Percentiles rank a stretch among this genome's conserved stretches.
Evolutionary conservation across 64 coral and sea anemone species (phyloP).

Genomic region (Cladopsammia gracilis): DNA sequence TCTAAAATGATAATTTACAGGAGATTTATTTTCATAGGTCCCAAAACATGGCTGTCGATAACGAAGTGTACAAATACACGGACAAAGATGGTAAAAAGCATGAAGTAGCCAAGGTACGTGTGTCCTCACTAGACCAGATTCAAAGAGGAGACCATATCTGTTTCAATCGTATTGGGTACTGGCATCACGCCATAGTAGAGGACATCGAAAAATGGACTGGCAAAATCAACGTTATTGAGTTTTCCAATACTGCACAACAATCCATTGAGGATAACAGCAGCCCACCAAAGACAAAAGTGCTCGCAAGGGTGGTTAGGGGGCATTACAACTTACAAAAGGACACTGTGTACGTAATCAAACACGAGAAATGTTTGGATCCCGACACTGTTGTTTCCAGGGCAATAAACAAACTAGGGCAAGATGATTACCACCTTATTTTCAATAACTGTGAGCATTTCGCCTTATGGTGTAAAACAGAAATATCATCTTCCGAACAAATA

Average conservation of each 20-base stretch:
- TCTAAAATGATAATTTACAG: too few relatives aligned
- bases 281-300: too few relatives aligned
- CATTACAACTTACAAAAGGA: neutral
- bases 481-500: conserved; percentile 41
- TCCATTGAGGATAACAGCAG: neutral
- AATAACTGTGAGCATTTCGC: conserved; percentile 84
- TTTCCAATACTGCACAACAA: conserved; percentile 3
- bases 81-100: neutral
- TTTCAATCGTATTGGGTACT: conserved; percentile 6
- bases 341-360: conserved; percentile 33
- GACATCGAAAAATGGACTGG: neutral
- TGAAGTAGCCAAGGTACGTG: conserved; percentile 6
- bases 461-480: conserved; percentile 64
- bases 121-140: neutral
- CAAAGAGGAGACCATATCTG: conserved; percentile 35
- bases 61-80: neutral
- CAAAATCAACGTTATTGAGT: conserved; percentile 59
- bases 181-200: conserved; percentile 75
- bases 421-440: conserved; percentile 23
- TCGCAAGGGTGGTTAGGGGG: neutral
- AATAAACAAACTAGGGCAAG: conserved; percentile 27
- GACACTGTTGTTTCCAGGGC: conserved; percentile 46
- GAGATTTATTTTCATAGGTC: neutral
- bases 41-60: neutral
- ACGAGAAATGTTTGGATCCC: conserved; percentile 1